Evolutionary conservation across 2,888 invertebrate genomes (phyloP), one percentile per base, ranked within the genome.

Genomic region (Halictus ligatus): DNA sequence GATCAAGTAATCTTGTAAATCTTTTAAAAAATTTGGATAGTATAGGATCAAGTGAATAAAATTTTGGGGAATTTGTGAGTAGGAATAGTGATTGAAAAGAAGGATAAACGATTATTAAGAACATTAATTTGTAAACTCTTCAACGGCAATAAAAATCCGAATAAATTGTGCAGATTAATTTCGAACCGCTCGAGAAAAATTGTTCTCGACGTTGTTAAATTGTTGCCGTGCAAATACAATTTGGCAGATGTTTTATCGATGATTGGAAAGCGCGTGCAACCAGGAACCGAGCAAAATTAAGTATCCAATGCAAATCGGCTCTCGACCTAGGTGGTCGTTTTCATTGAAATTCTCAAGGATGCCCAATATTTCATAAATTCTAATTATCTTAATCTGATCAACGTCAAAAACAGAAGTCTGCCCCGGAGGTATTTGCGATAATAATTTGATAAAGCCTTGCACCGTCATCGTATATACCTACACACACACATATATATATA

Each of bases 381-480:
- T 18, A 50, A 43, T 46, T 35, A 82, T 82, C 54, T 74, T 67
- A 74, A 74, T 82, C 43, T 69, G 67, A 78, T 78, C 64, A 25
- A 74, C 54, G 48, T 77, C 18, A 46, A 76, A 76, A 77, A 48
- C 64, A 78, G 43, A 78, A 78, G 78, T n/a, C 29, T 40, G 18
- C 40, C 48, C 60, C 48, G 48, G 25, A 67, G 40, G 64, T 78
- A 43, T 82, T 82, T 78, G 67, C 46, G 40, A 77, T 72, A 78
- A 77, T 72, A 72, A 78, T 78, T 82, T n/a, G 67, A 78, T 25
- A 64, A 73, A 60, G 25, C 58, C 25, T n/a, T 40, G 50, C 81
- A 15, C 29, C 67, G 54, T n/a, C 67, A 69, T 74, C 67, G 50
- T 78, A 72, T 43, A 43, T 78, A 15, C 15, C 73, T 58, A 35